Evolutionary conservation across 2,888 invertebrate genomes (phyloP), one percentile per base, ranked within the genome.

Genomic region (Micoletzkya japonica): DNA sequence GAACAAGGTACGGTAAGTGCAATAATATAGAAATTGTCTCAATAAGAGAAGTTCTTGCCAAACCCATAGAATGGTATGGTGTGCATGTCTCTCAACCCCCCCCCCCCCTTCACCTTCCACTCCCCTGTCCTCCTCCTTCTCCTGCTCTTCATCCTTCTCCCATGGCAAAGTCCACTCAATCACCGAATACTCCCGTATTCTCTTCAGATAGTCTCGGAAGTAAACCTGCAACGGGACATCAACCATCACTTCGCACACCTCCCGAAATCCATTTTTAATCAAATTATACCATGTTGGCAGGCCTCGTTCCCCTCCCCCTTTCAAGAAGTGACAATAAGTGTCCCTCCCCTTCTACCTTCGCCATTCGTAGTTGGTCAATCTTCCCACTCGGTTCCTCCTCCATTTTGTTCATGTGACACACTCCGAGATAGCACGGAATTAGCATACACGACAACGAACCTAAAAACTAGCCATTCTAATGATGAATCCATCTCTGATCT

Each of bases 391-490:
- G 67, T 3, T 77, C 75, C 17, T 57, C 17, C 28, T 28, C 66
- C 37, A 73, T 73, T 37, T 67, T n/a, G 52, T 78, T 78, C 39
- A 74, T 72, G 66, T 77, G 77, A 20, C 71, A 52, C 26, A 76
- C 44, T 26, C 76, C 83, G 14, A 83, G 71, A 70, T 79, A 83
- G 50, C 77, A 80, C 0, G 82, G 80, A 20, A 81, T 64, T 36
- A 83, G 67, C n/a, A 83, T 70, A 60, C 73, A 81, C 10, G 71
- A 77, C 14, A 83, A 69, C 1, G 82, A 81, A 14, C 70, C 71
- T 3, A 77, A 4, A 26, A 1, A 20, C 2, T 10, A 59, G 3
- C 20, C 32, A 28, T 2, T 28, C 2, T 4, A 58, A 28, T 28
- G 4, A 56, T 24, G 24, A 24, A 14, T 10, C 14, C 24, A 56